Conservation (phyloP, 2,113 vertebrate species). For the Physeter macrocephalus region DNA sequence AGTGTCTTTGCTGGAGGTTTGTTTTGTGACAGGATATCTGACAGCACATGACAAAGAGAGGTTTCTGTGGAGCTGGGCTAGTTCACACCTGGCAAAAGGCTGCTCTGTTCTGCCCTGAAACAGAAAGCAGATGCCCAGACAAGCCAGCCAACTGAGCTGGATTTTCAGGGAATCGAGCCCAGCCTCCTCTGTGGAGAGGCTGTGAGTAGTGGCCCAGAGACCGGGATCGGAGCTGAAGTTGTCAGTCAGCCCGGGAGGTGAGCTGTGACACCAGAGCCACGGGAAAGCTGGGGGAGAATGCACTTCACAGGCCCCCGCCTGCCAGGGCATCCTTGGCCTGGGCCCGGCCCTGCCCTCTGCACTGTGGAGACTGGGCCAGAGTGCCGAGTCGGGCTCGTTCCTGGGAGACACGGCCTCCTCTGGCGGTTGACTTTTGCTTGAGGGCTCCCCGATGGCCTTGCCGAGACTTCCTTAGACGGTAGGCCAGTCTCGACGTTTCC, state of each 20-base stretch:
- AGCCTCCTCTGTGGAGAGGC: background rate
- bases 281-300: background rate
- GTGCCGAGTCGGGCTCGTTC: background rate
- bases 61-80: background rate
- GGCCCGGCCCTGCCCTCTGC: background rate
- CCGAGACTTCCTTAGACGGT: background rate
- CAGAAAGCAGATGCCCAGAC: background rate
- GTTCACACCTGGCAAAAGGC: background rate
- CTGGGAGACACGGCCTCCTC: background rate
- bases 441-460: background rate
- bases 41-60: background rate
- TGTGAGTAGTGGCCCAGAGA: background rate
- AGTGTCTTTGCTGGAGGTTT: background rate
- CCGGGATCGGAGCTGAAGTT: too few species aligned
- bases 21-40: background rate
- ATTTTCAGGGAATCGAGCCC: background rate
- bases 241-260: background rate
- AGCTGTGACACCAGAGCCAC: background rate
- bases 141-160: background rate
- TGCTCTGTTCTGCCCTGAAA: background rate
- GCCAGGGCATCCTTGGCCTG: background rate
- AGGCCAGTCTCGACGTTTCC: background rate
- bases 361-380: background rate
- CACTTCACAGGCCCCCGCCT: background rate
- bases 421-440: background rate